Base-by-base conservation (phyloP, 2,888 invertebrate species). In the Hemicrepidius hirtus region DNA sequence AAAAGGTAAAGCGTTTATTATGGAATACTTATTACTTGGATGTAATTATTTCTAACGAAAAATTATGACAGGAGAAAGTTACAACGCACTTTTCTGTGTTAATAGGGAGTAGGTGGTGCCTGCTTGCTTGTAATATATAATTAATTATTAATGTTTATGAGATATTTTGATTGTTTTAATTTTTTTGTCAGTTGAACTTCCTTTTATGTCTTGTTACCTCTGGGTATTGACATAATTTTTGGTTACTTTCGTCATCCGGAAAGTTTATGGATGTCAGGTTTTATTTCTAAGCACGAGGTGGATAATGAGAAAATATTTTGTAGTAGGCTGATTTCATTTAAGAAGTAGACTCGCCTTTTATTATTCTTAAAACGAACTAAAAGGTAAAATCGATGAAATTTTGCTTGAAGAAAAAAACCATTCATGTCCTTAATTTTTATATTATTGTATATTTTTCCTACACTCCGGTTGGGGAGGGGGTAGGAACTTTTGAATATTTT, bases 11-110 rank as follows among this genome's bases (percentile, higher is more conserved):
- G 35, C 35, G n/a, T 65, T 65, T 35, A 35, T 65, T 65, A 65
- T 37, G 3, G 49, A n/a, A 40, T 50, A 53, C 65, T 65, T 53
- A 35, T 44, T 64, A 20, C 32, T 49, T 63, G 63, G 50, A 53
- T 65, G 50, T 65, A 53, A 37, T 50, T 65, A 53, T 12, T 37
- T 50, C 20, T 40, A 24, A 37, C 21, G 20, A 46, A 50, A 65
- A 65, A 49, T 40, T 65, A 13, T 65, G 65, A 65, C 63, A 50
- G 65, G 65, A 65, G 65, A 65, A 65, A 65, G 65, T 65, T 63
- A 63, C 21, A 20, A 12, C 46, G 49, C 20, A 49, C 49, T 49
- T 49, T 49, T 44, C 16, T 49, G 49, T 49, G 32, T 50, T 49
- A 63, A 63, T 20, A 35, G 12, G 46, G 37, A 49, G 65, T 65